A percentile compares a stretch with the other conserved stretches of the same genome.
phyloP scores from a whole-genome alignment of 2,113 vertebrate species.

The Seriola rivoliana region DNA sequence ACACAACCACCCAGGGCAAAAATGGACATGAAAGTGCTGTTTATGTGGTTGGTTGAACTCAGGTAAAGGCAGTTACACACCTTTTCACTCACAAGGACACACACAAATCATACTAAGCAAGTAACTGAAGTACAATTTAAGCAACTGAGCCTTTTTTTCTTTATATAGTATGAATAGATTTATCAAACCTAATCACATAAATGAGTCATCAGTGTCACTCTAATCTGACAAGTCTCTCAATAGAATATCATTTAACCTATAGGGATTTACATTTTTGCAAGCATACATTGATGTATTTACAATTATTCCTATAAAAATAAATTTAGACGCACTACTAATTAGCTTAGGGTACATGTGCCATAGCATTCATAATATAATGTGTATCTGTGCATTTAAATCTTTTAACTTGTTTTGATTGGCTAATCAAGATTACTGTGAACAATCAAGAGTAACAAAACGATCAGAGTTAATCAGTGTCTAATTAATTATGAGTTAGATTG shows the following conservation, averaged over 20 bases:
- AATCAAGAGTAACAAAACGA: neutral
- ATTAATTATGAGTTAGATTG: neutral
- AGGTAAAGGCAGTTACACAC: conserved; percentile 43
- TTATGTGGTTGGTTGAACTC: conserved; percentile 38
- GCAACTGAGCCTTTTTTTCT: neutral
- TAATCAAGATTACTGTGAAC: neutral
- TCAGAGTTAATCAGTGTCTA: neutral
- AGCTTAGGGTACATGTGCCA: neutral
- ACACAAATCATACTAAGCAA: neutral
- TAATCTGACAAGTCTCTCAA: neutral
- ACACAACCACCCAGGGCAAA: conserved; percentile 69
- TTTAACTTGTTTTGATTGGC: neutral
- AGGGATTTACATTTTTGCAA: neutral
- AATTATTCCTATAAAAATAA: neutral
- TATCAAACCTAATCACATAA: neutral
- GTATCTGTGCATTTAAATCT: neutral
- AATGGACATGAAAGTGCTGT: conserved; percentile 69
- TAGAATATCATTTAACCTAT: neutral
- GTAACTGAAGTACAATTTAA: neutral
- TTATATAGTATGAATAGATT: neutral
- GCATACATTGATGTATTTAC: neutral
- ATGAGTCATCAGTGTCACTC: neutral
- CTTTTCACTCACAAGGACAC: conserved; percentile 16
- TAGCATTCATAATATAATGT: neutral
- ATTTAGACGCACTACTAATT: neutral